Percentiles rank a stretch among this genome's conserved stretches.
These are phyloP conservation scores for Gobionotothen gibberifrons DNA, from an alignment of 2,797 vertebrate species.

Conservation along the genomic window DNA sequence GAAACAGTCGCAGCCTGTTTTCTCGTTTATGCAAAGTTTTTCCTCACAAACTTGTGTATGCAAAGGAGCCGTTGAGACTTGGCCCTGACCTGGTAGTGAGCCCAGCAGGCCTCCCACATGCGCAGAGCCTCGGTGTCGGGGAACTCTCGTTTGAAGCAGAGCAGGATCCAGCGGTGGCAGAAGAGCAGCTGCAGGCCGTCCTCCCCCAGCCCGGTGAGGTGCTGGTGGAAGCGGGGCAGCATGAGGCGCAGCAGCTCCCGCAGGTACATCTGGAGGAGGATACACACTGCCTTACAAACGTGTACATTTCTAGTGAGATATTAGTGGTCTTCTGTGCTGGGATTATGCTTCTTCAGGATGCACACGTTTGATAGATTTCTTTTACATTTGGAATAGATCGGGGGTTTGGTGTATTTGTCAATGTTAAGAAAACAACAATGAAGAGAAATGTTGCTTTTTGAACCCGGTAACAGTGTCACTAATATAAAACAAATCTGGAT, in stretches of 20 bases:
- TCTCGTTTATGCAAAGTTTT: constrained; percentile 27
- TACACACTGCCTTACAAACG: not conserved
- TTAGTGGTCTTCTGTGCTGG: not conserved
- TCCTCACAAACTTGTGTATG: constrained; percentile 14
- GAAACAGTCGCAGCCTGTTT: not conserved
- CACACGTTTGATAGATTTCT: not conserved
- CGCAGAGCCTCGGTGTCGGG: constrained; percentile 94
- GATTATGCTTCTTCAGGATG: not conserved
- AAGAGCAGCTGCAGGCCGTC: constrained; percentile 98
- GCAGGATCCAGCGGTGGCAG: constrained; percentile 98
- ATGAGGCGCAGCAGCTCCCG: constrained; percentile 94
- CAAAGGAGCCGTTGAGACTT: constrained; percentile 24
- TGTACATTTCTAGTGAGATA: not conserved
- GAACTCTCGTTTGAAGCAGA: constrained; percentile 98
- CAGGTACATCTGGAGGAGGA: constrained; percentile 89
- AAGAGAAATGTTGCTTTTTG: not conserved
- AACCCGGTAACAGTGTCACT: not conserved
- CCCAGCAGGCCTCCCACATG: constrained; percentile 99
- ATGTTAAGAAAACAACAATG: not conserved
- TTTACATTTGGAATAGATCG: not conserved
- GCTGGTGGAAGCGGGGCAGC: constrained; percentile 91
- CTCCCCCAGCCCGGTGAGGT: constrained; percentile 91
- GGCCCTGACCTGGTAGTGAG: constrained; percentile 94
- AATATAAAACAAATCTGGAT: too few relatives aligned
- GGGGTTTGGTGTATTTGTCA: not conserved